phyloP scores from a whole-genome alignment of 2,113 vertebrate species.

The Gallinago paraguaiae region DNA sequence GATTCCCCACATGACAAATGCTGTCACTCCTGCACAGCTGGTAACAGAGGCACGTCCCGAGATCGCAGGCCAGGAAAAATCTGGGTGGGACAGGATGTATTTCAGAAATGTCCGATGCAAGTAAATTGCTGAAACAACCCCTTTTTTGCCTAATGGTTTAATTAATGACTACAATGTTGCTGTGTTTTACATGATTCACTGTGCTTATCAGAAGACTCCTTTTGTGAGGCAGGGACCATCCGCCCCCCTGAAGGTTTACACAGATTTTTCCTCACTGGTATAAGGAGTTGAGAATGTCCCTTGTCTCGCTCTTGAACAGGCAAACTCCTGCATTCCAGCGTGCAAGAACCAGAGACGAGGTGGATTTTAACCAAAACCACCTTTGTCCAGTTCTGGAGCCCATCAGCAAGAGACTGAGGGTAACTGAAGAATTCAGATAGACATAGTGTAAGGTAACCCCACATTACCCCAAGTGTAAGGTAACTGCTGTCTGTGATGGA shows the following conservation, averaged over 20 bases:
- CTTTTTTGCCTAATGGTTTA: slow-evolving; percentile 2
- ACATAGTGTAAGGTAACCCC: neutral
- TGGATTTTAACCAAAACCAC: neutral
- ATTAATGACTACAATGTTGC: neutral
- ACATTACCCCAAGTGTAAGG: no score
- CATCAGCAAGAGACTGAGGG: neutral
- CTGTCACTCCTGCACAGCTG: neutral
- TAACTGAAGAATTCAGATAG: neutral
- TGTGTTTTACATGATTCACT: neutral
- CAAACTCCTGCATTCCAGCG: neutral
- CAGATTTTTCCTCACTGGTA: neutral
- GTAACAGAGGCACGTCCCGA: neutral
- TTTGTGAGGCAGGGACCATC: neutral
- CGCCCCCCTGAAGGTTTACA: neutral
- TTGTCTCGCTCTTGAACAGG: neutral
- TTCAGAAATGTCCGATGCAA: slow-evolving; percentile 38
- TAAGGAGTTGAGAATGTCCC: neutral
- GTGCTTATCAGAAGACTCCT: neutral
- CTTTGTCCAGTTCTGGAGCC: neutral
- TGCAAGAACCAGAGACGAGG: neutral
- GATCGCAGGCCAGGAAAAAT: neutral
- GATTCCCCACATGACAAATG: neutral
- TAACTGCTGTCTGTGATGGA: neutral
- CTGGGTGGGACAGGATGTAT: slow-evolving; percentile 20
- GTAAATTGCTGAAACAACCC: neutral